Conservation (phyloP, 2,113 vertebrate species). For the Orthonyx spaldingii region DNA sequence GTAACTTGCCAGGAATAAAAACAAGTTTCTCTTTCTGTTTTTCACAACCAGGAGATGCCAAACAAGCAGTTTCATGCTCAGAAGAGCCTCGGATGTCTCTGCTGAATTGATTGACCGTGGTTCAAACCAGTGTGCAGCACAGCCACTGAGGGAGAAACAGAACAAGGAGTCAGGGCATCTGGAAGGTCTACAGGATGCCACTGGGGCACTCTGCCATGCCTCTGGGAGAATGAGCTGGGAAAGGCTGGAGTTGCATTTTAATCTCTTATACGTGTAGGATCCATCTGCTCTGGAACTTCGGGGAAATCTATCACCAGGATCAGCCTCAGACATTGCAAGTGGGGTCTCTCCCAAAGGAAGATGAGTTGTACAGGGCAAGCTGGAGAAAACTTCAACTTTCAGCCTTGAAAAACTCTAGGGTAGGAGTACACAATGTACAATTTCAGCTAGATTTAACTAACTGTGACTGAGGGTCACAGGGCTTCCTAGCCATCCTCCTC, state of each 20-base stretch:
- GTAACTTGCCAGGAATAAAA: neutral
- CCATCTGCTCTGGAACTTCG: neutral
- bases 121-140: constrained; percentile 43
- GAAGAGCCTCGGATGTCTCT: neutral
- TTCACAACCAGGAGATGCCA: neutral
- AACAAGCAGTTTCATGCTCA: neutral
- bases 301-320: neutral
- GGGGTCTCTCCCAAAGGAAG: neutral
- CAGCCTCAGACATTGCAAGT: neutral
- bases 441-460: neutral
- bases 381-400: neutral
- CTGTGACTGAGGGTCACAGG: neutral
- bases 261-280: neutral
- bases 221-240: neutral
- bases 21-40: neutral
- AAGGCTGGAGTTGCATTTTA: neutral
- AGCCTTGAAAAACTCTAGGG: neutral
- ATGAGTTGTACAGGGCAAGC: neutral
- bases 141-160: constrained; percentile 39
- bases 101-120: neutral
- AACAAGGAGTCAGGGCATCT: neutral
- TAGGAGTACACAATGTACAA: neutral
- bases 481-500: neutral
- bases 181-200: neutral
- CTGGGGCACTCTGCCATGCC: neutral